Conservation (phyloP, 2,888 invertebrate species). For the Polydesmus complanatus region DNA sequence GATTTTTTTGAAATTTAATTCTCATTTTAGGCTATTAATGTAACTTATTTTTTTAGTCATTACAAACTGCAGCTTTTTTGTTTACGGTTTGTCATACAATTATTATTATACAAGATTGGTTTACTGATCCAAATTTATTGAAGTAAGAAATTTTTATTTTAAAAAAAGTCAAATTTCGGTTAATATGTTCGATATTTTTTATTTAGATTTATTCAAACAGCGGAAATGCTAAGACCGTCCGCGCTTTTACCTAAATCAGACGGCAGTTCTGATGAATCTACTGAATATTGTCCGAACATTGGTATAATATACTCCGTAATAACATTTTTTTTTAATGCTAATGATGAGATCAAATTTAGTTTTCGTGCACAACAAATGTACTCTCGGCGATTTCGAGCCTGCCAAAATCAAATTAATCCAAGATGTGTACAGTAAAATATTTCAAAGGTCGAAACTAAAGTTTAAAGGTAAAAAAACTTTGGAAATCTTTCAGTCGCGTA, state of each 20-base stretch:
- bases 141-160: slow-evolving; percentile 26
- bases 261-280: slow-evolving; percentile 40
- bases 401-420: slow-evolving; percentile 28
- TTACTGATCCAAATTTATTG: slow-evolving; percentile 57
- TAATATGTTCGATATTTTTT: too few relatives aligned
- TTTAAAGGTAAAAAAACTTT: slow-evolving; percentile 24
- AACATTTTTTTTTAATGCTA: background rate
- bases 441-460: slow-evolving; percentile 30
- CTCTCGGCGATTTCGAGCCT: slow-evolving; percentile 46
- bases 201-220: slow-evolving; percentile 61
- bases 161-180: too few relatives aligned
- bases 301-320: slow-evolving; percentile 23
- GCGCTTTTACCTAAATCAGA: slow-evolving; percentile 47
- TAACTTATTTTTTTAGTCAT: slow-evolving; percentile 41
- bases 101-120: slow-evolving; percentile 78
- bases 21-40: slow-evolving; percentile 16
- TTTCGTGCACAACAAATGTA: slow-evolving; percentile 67
- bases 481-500: background rate
- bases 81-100: slow-evolving; percentile 82
- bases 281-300: slow-evolving; percentile 68
- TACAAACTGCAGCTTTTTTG: slow-evolving; percentile 68
- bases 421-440: slow-evolving; percentile 24
- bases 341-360: slow-evolving; percentile 30
- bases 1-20: background rate
- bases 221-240: slow-evolving; percentile 74